Conservation (phyloP, 1,140 invertebrate species). For the Diploscapter pachys region DNA sequence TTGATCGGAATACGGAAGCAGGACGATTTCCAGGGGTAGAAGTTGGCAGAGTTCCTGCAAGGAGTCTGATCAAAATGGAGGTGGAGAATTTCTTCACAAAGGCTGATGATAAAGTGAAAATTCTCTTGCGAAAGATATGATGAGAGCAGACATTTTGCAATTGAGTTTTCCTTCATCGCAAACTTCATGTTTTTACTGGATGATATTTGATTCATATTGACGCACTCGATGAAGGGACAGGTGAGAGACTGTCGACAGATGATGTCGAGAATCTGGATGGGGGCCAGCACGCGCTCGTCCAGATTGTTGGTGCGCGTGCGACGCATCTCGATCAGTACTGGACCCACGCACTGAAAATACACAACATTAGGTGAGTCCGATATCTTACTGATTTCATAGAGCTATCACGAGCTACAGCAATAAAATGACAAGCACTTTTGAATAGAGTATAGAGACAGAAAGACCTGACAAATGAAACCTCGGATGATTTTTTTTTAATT, state of each 20-base stretch:
- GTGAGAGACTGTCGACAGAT: conserved; percentile 46
- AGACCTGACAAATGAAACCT: too few species aligned
- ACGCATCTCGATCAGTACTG: conserved; percentile 37
- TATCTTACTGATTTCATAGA: too few species aligned
- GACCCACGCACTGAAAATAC: conserved; percentile 31
- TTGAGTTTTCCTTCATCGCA: too few species aligned
- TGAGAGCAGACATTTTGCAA: background rate
- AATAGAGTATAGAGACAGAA: too few species aligned
- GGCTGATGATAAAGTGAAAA: background rate
- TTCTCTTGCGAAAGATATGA: background rate
- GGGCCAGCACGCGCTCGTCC: conserved; percentile 37
- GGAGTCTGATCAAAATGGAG: conserved; percentile 20
- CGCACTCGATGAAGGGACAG: conserved; percentile 42
- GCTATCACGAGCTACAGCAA: too few species aligned
- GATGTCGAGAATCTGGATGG: conserved; percentile 48
- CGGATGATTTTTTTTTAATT: too few species aligned
- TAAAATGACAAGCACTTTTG: too few species aligned
- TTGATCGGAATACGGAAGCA: conserved; percentile 43
- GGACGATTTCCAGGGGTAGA: conserved; percentile 48
- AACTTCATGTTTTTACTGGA: background rate
- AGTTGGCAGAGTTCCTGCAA: conserved; percentile 42
- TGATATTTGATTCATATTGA: background rate
- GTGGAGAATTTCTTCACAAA: too few species aligned
- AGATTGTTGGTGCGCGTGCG: conserved; percentile 33
- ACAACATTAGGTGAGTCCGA: too few species aligned